Percentiles rank a stretch among this genome's conserved stretches.
Evolutionary conservation across 2,113 vertebrate species (phyloP).

Genomic region (Macrotis lagotis): DNA sequence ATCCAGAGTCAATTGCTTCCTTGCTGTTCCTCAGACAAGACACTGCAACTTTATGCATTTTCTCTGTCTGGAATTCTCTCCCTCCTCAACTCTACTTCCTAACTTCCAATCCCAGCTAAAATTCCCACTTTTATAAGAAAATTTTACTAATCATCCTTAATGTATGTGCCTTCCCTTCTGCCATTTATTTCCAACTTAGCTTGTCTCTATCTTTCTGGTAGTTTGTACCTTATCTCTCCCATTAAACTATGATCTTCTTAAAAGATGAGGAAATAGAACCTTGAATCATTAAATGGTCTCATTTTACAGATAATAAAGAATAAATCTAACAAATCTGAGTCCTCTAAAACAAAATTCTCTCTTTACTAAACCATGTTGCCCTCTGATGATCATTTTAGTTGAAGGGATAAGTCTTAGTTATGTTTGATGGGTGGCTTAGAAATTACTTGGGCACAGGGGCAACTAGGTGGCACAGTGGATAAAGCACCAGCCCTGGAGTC

Average conservation of each 20-base stretch:
- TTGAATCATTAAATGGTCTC: neutral
- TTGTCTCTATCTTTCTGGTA: neutral
- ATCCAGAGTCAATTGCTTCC: neutral
- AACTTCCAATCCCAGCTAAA: neutral
- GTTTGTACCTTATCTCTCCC: neutral
- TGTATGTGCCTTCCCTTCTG: neutral
- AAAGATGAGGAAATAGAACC: neutral
- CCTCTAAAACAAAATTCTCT: neutral
- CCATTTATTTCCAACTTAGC: neutral
- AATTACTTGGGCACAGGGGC: neutral
- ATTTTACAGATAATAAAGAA: neutral
- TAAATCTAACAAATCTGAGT: neutral
- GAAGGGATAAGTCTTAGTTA: neutral
- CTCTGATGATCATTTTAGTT: neutral
- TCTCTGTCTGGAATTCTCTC: neutral
- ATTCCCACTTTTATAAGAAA: neutral
- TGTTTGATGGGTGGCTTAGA: neutral
- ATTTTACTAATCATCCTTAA: neutral
- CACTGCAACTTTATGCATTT: neutral
- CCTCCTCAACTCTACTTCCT: neutral
- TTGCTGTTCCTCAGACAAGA: neutral
- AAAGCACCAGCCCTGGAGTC: no score
- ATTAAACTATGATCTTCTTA: neutral
- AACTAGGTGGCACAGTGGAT: no score
- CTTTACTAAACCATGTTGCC: neutral